These are phyloP conservation scores for Mobula hypostoma DNA, from an alignment of 2,113 vertebrate species.

Conservation along the genomic window DNA sequence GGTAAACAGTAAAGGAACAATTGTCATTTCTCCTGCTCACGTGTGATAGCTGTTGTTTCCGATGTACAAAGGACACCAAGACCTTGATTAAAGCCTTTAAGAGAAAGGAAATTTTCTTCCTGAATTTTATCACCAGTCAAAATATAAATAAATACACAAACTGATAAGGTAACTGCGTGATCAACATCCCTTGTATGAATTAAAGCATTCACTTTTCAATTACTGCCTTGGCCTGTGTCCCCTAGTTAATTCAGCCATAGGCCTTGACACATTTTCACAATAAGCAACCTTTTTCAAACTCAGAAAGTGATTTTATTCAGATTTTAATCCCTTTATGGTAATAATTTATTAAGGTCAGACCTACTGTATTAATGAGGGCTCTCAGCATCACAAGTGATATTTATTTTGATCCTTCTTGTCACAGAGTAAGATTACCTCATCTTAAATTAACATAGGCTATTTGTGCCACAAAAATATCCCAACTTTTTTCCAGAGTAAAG, in stretches of 20 bases:
- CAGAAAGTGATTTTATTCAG: not conserved
- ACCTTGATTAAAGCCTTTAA: not conserved
- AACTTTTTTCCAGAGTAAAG: not conserved
- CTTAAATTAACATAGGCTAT: not conserved
- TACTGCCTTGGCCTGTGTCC: not conserved
- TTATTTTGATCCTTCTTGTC: not conserved
- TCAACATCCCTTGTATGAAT: not conserved
- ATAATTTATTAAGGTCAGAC: not conserved
- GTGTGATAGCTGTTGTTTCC: not conserved
- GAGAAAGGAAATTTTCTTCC: not conserved
- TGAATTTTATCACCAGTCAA: not conserved
- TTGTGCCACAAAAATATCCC: not conserved
- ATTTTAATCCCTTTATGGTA: not conserved
- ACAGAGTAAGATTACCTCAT: not conserved
- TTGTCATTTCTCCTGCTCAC: not conserved
- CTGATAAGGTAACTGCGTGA: not conserved
- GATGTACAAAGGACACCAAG: not conserved
- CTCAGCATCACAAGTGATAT: not conserved
- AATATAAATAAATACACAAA: not conserved
- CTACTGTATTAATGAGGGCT: not conserved
- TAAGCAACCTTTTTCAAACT: not conserved
- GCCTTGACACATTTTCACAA: not conserved
- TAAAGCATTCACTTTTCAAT: not conserved
- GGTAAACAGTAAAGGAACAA: not conserved
- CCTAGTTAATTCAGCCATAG: not conserved